Evolutionary conservation across 2,888 invertebrate species (phyloP), one percentile per base, ranked within the genome.

Genomic region (Cosmia pyralina): DNA sequence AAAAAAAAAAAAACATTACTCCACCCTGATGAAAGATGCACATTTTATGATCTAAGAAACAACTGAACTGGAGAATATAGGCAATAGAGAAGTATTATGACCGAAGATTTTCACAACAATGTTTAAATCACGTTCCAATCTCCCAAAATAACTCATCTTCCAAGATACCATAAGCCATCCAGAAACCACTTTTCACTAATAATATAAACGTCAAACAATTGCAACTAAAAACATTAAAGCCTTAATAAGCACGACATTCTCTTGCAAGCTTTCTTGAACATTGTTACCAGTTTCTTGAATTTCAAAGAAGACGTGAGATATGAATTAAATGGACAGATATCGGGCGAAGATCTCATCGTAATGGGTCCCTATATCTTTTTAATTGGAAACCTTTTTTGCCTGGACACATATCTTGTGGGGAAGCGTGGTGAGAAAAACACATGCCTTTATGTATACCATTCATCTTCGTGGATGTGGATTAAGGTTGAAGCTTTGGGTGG

Each of bases 361-460:
- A 94, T 93, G 91, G 92, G 87, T 88, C 90, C 87, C 83, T 94
- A 93, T 92, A 94, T 95, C 94, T 93, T 91, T 92, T 94, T 95
- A 95, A 96, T 95, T 95, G 94, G 93, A 91, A 89, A 84, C 64
- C 80, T 95, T 95, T 85, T 95, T 95, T 95, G 90, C 92, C 81
- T 83, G 81, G 75, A 84, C 88, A 85, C 90, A 91, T 93, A 90
- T 89, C 91, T 90, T 86, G 87, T 87, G 89, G 82, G 88, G 87
- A 88, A 86, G 87, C 81, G 90, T 91, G 94, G 94, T 92, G 93
- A 94, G 94, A 94, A 94, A 95, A 95, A 95, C 92, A 89, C 92
- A 92, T 93, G 91, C 92, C 87, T 89, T 83, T 84, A 91, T 91
- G 92, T 93, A 90, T 91, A 90, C 92, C 93, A 94, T 93, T 94